Base-by-base conservation (phyloP, 2,888 invertebrate genomes). In the Oxycera nigricornis region DNA sequence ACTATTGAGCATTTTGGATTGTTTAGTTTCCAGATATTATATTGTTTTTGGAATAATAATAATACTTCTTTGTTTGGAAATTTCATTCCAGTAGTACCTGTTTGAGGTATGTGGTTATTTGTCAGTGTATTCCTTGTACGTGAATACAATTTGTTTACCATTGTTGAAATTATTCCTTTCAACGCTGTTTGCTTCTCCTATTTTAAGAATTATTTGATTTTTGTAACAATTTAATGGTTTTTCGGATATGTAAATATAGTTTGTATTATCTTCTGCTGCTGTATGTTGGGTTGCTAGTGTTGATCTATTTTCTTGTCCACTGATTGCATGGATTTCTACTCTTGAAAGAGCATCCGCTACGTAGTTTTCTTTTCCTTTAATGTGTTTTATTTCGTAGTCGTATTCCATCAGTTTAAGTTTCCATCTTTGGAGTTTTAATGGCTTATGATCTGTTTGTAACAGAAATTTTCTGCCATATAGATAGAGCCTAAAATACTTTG, bases 391-490 rank as follows among this genome's bases (percentile, higher is more conserved):
- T 14, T 62, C 62, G 22, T 31, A 62, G 20, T 62, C 62, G 20
- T 31, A 62, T 62, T 62, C 62, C 62, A 62, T 62, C n/a, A 50
- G 17, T 50, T 1, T 74, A 2, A 74, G 24, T n/a, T 70, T 50
- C 72, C 74, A 74, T 22, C 74, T 17, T 31, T 50, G 59, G 2
- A 74, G 70, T n/a, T 62, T 55, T 73, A n/a, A n/a, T 0, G 83
- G 82, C 72, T 80, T 77, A 73, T 85, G 84, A 67, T 86, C 85
- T 0, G 83, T 85, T 6, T 81, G 79, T 0, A 85, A 82, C 0
- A 73, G 80, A 35, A 85, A 84, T 68, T 80, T 79, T 31, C 77
- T 77, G 0, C 82, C 82, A 28, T 81, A 82, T 2, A 83, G 17
- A 26, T 82, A 82, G 0, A 81, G 82, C 30, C 82, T 57, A 30